phyloP scores from a whole-genome alignment of 2,113 vertebrate species.

The Aegithalos caudatus region DNA sequence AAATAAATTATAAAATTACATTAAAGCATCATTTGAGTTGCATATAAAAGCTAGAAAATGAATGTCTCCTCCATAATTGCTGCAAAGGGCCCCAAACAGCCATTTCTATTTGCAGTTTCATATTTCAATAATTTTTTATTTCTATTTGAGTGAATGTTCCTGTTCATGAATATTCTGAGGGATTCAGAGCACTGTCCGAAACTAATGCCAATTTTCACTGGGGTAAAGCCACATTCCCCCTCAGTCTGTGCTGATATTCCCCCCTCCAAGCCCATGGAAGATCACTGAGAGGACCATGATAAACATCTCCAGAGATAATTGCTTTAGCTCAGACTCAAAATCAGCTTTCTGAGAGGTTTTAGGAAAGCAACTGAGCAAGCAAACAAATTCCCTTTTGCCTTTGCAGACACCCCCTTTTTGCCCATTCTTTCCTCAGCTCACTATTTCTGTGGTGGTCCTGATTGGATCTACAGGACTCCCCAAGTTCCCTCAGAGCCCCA shows the following conservation, averaged over 20 bases:
- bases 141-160: conserved; percentile 60
- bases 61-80: conserved; percentile 61
- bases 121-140: conserved; percentile 76
- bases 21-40: conserved; percentile 65
- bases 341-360: neutral
- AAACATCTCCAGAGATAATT: neutral
- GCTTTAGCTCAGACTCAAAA: neutral
- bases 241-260: neutral
- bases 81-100: conserved; percentile 47
- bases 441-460: neutral
- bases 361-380: neutral
- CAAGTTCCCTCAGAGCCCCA: neutral
- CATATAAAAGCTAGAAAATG: conserved; percentile 66
- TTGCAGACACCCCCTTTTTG: neutral
- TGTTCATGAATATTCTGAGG: conserved; percentile 22
- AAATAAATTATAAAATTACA: conserved; percentile 71
- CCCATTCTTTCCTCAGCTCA: neutral
- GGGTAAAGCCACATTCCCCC: neutral
- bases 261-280: neutral
- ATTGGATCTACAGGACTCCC: neutral
- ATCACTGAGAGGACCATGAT: neutral
- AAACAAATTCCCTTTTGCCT: neutral
- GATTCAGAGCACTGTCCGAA: neutral
- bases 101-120: conserved; percentile 66
- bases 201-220: neutral